phyloP scores from a whole-genome alignment of 2,113 vertebrate species.

The Hoplias malabaricus region DNA sequence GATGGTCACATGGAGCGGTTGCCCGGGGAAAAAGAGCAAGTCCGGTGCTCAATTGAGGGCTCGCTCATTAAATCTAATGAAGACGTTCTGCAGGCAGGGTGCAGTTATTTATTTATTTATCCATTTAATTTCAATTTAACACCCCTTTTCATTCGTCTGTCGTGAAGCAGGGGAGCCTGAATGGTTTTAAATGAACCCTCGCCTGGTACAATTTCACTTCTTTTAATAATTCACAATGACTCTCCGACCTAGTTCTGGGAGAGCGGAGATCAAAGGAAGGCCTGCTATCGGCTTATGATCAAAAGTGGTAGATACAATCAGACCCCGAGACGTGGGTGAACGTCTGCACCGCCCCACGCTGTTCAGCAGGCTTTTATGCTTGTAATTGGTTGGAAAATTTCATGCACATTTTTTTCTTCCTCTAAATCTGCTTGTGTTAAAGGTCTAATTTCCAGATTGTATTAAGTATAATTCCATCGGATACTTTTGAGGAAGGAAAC shows the following conservation, averaged over 20 bases:
- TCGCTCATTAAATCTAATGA: slow-evolving; percentile 25
- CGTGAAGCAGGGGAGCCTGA: slow-evolving; percentile 10
- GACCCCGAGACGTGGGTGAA: background rate
- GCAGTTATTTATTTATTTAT: slow-evolving; percentile 7
- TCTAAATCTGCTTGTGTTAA: background rate
- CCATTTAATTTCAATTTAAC: slow-evolving; percentile 10
- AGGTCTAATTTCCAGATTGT: background rate
- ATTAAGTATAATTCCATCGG: background rate
- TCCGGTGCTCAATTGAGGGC: background rate
- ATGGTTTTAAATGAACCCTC: slow-evolving; percentile 31
- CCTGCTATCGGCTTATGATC: background rate
- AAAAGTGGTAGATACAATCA: background rate
- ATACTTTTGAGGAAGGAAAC: background rate
- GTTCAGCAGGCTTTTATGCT: background rate
- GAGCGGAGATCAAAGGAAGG: background rate
- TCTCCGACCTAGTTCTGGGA: background rate
- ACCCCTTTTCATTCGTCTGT: background rate
- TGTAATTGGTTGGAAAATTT: background rate
- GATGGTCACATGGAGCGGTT: slow-evolving; percentile 26
- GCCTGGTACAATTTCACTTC: background rate
- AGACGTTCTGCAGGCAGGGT: background rate
- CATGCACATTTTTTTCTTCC: background rate
- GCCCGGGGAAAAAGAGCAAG: background rate
- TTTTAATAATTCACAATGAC: slow-evolving; percentile 34
- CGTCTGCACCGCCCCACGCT: background rate